These are phyloP conservation scores for Agrilus planipennis DNA, from an alignment of 1,140 invertebrate genomes.

Conservation along the genomic window DNA sequence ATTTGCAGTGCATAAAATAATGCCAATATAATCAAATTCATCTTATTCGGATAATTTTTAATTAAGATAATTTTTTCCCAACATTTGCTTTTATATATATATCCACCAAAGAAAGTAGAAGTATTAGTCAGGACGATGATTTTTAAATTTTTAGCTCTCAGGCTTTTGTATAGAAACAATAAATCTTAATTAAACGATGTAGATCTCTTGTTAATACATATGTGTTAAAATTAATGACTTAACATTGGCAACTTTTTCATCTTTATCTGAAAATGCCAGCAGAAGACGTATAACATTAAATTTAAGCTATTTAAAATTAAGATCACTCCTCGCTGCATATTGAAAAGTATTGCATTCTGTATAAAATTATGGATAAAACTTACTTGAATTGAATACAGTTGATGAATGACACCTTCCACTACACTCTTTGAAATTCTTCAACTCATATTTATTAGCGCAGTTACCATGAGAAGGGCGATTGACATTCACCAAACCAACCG, in stretches of 20 bases:
- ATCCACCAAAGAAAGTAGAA: too few relatives aligned
- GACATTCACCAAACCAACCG: constrained; percentile 42
- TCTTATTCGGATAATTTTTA: too few relatives aligned
- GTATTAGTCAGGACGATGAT: too few relatives aligned
- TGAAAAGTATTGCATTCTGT: not conserved
- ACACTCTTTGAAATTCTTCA: constrained; percentile 51
- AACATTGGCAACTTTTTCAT: too few relatives aligned
- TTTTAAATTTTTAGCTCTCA: too few relatives aligned
- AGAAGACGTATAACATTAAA: too few relatives aligned
- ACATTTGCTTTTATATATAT: too few relatives aligned
- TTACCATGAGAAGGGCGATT: constrained; percentile 36
- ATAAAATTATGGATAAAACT: constrained; percentile 16
- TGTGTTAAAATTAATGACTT: not conserved
- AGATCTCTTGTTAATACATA: constrained; percentile 11
- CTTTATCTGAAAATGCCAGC: too few relatives aligned
- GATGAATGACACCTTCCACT: constrained; percentile 51
- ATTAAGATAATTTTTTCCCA: too few relatives aligned
- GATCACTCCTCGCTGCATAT: not conserved
- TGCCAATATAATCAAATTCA: too few relatives aligned
- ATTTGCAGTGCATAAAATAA: constrained; percentile 7
- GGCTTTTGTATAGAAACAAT: not conserved
- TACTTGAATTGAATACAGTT: constrained; percentile 47
- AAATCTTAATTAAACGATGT: too few relatives aligned
- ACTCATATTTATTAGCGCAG: constrained; percentile 46
- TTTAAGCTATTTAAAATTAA: too few relatives aligned